Base-by-base conservation (phyloP, 2,797 vertebrate species). In the Peromyscus eremicus region DNA sequence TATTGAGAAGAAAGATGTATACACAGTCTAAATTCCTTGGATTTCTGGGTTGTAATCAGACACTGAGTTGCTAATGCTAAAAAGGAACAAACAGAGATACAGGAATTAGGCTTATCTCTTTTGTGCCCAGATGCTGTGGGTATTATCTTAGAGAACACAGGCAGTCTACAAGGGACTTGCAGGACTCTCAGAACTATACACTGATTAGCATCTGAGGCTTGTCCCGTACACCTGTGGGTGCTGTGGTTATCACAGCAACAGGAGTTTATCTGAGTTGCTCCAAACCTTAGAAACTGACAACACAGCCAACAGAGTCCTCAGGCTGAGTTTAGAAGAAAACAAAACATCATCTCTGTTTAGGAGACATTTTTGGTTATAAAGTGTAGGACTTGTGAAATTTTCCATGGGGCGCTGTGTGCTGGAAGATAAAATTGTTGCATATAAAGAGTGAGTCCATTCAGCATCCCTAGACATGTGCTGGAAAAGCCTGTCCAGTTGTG, bases 61-160 rank as follows among this genome's bases (percentile, higher is more conserved):
- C 32, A 29, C n/a, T 82, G 70, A 87, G 32, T 94, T 79, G 40
- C 29, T 62, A n/a, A 27, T 66, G 14, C 62, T 88, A 92, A 32
- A 81, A 94, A 96, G 70, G 91, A 91, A 87, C 5, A 55, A 49
- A 16, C 70, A 40, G n/a, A 96, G 66, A 94, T 37, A 60, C 43
- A 94, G 27, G 46, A 88, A 75, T 76, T 62, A 91, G 92, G 10
- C 13, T 77, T 49, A 79, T 21, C 10, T 93, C 52, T 87, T 66
- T 68, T 84, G 80, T 2, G 62, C 3, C 19, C 7, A 10, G 7
- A 49, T 49, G 34, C 10, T 49, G 1, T 87, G 9, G 11, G n/a
- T n/a, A 23, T 29, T 64, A 85, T 89, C 70, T 37, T 37, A 25
- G 4, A 71, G 27, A 62, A 49, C 27, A 83, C 32, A 90, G 2